A percentile compares a stretch with the other conserved stretches of the same genome.
phyloP scores from a whole-genome alignment of 2,888 invertebrate species.

The Blera fallax region DNA sequence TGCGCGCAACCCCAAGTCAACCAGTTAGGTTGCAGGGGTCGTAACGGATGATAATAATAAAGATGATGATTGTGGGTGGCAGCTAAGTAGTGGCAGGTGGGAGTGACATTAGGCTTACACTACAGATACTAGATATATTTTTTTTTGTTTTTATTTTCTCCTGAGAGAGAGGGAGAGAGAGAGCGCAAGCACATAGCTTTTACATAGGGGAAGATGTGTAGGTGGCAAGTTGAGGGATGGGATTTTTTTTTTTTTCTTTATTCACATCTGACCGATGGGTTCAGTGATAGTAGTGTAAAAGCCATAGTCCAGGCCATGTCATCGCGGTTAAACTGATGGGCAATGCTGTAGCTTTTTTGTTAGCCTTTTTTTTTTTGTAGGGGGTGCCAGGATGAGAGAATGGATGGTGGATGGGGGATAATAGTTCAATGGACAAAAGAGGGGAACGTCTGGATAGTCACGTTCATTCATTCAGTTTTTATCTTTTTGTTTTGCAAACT shows the following conservation, averaged over 20 bases:
- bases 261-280: conserved; percentile 71
- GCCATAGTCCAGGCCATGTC: conserved; percentile 81
- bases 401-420: not conserved
- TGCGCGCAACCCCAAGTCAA: conserved; percentile 73
- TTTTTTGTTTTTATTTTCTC: not conserved
- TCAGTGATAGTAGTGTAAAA: conserved; percentile 74
- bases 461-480: conserved; percentile 20
- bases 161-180: no score
- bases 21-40: conserved; percentile 72
- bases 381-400: conserved; percentile 12
- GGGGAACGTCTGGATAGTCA: conserved; percentile 21
- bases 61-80: conserved; percentile 71
- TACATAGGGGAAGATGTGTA: conserved; percentile 24
- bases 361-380: not conserved
- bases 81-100: conserved; percentile 70
- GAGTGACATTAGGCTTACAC: conserved; percentile 59
- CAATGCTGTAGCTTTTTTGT: conserved; percentile 72
- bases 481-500: conserved; percentile 17
- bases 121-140: not conserved
- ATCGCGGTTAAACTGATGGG: conserved; percentile 81
- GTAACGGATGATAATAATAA: conserved; percentile 71
- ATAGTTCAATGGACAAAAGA: conserved; percentile 52
- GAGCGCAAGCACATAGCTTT: not conserved
- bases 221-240: conserved; percentile 23
- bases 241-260: conserved; percentile 22